Evolutionary conservation across 1,140 invertebrate genomes (phyloP), one percentile per base, ranked within the genome.

Genomic region (Trichonephila clavipes): DNA sequence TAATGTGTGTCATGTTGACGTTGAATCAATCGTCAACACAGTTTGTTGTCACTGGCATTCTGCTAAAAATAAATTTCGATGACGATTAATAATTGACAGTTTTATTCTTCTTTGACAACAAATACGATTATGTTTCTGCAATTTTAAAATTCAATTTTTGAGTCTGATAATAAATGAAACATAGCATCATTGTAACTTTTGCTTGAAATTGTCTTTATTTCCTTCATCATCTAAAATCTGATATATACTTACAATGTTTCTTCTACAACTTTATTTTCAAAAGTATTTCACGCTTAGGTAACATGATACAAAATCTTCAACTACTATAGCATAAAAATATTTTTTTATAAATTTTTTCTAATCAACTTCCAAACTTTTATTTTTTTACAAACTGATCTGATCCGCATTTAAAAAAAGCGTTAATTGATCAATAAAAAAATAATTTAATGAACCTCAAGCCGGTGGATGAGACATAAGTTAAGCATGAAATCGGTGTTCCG

Each of bases 401-500:
- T 72, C 12, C 2, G 14, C 14, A 24, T 2, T n/a, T 24, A 3
- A 24, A 16, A n/a, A 82, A 2, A 8, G 34, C 34, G n/a, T 34
- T 2, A 16, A 82, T 40, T 82, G 8, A 82, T 82, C 6, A 44
- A 82, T 40, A 82, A 83, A 83, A n/a, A 83, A 83, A 58, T 83
- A 51, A 58, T n/a, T n/a, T 58, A 19, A 83, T 58, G 18, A 6
- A 28, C 12, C 40, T 16, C 4, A 19, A 28, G 24, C 21, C 8
- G n/a, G 66, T 90, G 59, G 51, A 81, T 59, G 88, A 82, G 69
- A 81, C 88, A 90, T 81, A 81, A 81, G 88, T 81, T 90, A 90
- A 90, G 88, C 88, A 90, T 12, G 72, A 28, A 61, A 34, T 34
- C 58, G 81, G 40, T 90, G 81, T 66, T 64, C 44, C 61, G 77